These are phyloP conservation scores for Excalfactoria chinensis DNA, from an alignment of 2,113 vertebrate species.

Conservation along the genomic window DNA sequence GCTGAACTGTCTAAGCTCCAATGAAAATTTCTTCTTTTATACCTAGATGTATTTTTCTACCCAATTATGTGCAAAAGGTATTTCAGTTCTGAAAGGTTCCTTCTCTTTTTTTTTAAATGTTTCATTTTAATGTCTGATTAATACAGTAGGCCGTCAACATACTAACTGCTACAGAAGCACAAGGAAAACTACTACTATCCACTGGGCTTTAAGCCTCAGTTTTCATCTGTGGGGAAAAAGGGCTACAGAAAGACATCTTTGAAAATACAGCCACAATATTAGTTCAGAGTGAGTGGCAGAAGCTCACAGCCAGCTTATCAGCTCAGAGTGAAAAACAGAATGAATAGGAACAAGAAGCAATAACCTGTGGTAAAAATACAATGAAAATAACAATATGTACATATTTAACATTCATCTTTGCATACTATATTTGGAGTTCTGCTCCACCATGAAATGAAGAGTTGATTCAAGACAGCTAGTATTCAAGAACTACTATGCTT, in stretches of 20 bases:
- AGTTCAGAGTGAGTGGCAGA: background rate
- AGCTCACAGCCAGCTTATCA: background rate
- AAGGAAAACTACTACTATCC: background rate
- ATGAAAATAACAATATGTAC: background rate
- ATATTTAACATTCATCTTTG: background rate
- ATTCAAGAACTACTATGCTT: background rate
- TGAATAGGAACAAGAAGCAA: background rate
- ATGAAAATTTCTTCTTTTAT: background rate
- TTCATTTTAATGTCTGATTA: background rate
- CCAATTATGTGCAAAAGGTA: background rate
- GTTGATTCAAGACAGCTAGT: background rate
- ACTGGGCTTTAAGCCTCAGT: background rate
- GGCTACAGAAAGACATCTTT: background rate
- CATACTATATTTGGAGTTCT: background rate
- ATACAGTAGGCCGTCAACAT: background rate
- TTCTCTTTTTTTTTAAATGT: background rate
- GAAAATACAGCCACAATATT: background rate
- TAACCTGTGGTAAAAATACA: background rate
- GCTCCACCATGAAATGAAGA: background rate
- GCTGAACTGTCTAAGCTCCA: background rate
- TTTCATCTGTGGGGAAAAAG: background rate
- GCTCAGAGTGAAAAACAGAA: background rate
- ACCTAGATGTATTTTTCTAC: background rate
- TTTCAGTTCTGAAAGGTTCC: background rate
- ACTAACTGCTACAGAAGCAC: background rate